A percentile compares a stretch with the other conserved stretches of the same genome.
Evolutionary conservation across 2,113 vertebrate species (phyloP).

Genomic region (Tylochromis polylepis): DNA sequence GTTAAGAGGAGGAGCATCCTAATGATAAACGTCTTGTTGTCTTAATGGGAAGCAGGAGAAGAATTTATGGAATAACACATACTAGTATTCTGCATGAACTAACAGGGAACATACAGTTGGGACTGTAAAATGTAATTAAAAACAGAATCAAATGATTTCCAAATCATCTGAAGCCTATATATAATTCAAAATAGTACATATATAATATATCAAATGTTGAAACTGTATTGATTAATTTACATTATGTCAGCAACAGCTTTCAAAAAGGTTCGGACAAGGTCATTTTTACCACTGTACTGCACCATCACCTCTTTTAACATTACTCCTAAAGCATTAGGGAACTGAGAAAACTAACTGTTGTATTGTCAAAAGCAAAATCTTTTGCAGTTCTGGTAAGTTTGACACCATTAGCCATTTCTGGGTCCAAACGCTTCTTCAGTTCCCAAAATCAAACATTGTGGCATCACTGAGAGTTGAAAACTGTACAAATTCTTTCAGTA

Average conservation of each 20-base stretch:
- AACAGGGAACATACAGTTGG: neutral
- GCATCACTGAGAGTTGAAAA: neutral
- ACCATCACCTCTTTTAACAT: neutral
- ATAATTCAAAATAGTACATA: neutral
- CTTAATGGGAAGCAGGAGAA: neutral
- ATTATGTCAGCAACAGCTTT: neutral
- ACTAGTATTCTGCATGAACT: neutral
- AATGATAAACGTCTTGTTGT: slow-evolving; percentile 8
- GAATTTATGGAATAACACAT: neutral
- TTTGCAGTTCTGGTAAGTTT: neutral
- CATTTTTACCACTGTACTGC: neutral
- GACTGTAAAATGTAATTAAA: neutral
- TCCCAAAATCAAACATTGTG: neutral
- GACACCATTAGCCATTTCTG: neutral
- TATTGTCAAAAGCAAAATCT: neutral
- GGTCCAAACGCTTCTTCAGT: neutral
- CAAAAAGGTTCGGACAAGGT: neutral
- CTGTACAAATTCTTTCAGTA: neutral
- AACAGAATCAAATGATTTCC: neutral
- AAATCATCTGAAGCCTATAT: neutral
- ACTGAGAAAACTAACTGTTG: neutral
- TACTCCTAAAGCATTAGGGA: neutral
- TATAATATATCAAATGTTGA: neutral
- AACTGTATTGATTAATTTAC: neutral
- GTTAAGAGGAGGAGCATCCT: neutral